Conservation (phyloP, 2,113 vertebrate genomes). For the Mystacornis crossleyi region DNA sequence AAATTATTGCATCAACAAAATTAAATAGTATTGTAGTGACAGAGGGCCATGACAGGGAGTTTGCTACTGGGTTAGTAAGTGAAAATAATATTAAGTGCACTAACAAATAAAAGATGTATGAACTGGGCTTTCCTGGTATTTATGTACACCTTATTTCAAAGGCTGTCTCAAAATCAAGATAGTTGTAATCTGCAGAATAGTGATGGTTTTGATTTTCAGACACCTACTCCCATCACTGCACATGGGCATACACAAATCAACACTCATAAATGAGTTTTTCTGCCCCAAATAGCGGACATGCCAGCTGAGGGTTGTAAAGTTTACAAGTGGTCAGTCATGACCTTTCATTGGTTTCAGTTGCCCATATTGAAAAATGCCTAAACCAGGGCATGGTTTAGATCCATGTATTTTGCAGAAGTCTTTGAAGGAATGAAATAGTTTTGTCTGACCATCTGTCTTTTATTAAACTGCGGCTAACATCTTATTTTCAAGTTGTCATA, state of each 20-base stretch:
- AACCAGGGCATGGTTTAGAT: not conserved
- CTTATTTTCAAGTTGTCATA: not conserved
- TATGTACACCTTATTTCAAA: not conserved
- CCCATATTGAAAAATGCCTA: not conserved
- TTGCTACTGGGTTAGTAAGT: not conserved
- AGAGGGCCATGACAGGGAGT: not conserved
- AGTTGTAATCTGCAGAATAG: not conserved
- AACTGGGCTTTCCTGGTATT: not conserved
- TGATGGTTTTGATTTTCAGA: not conserved
- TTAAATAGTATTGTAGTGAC: not conserved
- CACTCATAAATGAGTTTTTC: not conserved
- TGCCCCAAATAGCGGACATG: not conserved
- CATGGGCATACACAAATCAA: not conserved
- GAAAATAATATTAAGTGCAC: not conserved
- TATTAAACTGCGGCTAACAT: not conserved
- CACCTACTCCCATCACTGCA: not conserved
- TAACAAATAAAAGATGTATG: not conserved
- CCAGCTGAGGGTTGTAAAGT: not conserved
- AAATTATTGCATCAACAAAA: not conserved
- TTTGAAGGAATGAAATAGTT: not conserved
- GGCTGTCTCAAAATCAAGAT: not conserved
- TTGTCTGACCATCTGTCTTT: not conserved
- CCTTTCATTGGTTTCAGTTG: not conserved
- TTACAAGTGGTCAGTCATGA: not conserved
- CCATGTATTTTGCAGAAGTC: not conserved